These are phyloP conservation scores for Sylvicapra grimmia DNA, from an alignment of 2,113 vertebrate genomes.

Conservation along the genomic window DNA sequence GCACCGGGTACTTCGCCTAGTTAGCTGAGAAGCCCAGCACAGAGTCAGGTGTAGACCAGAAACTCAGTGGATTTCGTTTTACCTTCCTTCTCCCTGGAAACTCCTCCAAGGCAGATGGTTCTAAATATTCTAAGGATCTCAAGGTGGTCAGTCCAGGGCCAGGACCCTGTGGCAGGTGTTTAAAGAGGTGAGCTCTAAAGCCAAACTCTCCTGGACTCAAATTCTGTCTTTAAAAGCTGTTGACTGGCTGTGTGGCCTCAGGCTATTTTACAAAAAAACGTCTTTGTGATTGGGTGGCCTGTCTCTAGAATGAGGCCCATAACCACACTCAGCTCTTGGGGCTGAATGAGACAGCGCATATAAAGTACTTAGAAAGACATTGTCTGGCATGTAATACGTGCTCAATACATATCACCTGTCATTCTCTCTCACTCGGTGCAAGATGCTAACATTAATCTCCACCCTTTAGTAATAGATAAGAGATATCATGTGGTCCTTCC, in stretches of 20 bases:
- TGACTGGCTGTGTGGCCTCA: background rate
- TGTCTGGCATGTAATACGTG: background rate
- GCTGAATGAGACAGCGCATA: background rate
- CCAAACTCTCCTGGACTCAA: background rate
- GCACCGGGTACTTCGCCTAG: background rate
- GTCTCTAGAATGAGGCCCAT: background rate
- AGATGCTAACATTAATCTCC: background rate
- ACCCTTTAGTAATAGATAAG: background rate
- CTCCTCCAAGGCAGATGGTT: background rate
- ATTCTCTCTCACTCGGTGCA: background rate
- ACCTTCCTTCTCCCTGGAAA: background rate
- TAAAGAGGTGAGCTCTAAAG: background rate
- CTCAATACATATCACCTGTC: background rate
- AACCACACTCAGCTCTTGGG: background rate
- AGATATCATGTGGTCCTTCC: background rate
- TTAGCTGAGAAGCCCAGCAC: background rate
- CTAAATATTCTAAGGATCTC: background rate
- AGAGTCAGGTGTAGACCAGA: background rate
- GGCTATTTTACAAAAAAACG: background rate
- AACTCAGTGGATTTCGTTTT: background rate
- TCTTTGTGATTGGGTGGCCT: background rate
- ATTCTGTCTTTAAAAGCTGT: background rate
- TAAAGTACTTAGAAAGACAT: background rate
- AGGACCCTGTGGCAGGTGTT: accelerated
- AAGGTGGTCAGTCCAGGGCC: too few species aligned